Evolutionary conservation across 2,113 vertebrate genomes (phyloP).

Genomic region (Ptyas mucosa): DNA sequence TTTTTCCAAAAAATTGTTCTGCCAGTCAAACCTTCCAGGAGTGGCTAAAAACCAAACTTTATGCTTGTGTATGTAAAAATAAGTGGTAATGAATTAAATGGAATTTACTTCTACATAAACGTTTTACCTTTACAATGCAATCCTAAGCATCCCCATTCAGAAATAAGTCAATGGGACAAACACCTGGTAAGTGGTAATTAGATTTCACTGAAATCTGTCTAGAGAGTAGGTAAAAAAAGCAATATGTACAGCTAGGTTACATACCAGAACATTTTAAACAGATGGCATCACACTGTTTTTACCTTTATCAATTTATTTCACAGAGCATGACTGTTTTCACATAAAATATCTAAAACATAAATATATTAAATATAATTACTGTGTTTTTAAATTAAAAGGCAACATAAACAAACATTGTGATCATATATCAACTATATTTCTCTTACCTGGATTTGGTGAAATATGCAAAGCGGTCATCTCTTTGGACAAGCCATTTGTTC

Average conservation of each 20-base stretch:
- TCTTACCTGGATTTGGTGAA: slow-evolving; percentile 82
- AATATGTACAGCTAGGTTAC: neutral
- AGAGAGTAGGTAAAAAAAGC: neutral
- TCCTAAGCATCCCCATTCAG: neutral
- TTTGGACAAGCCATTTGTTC: slow-evolving; percentile 91
- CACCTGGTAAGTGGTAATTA: neutral
- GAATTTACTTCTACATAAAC: neutral
- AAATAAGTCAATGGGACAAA: neutral
- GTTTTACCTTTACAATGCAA: neutral
- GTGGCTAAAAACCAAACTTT: neutral
- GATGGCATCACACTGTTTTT: neutral
- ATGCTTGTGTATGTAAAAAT: neutral
- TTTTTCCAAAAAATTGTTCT: neutral
- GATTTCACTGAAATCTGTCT: neutral
- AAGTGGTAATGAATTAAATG: neutral
- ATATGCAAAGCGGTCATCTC: slow-evolving; percentile 94
- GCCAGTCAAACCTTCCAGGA: neutral
- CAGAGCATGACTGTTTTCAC: neutral
- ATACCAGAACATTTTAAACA: neutral
- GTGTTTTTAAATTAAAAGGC: neutral
- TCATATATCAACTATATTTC: neutral
- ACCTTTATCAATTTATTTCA: neutral
- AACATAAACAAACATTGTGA: neutral
- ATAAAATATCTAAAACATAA: neutral
- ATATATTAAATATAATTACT: neutral